Percentiles rank a stretch among this genome's conserved stretches.
phyloP scores from a whole-genome alignment of 2,888 invertebrate species.

The Diarsia dahlii region DNA sequence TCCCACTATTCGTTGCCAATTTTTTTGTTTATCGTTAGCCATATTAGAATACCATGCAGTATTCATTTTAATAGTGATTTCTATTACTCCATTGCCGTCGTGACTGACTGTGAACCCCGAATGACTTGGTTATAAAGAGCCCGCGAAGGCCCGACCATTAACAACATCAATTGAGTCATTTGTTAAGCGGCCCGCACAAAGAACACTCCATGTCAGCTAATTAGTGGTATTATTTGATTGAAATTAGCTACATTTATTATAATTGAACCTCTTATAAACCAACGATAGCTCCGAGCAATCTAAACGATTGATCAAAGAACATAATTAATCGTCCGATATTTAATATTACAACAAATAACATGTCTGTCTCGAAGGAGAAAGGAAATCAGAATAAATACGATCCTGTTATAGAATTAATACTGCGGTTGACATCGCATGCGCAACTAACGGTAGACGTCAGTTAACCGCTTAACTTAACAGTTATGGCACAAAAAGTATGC shows the following conservation, averaged over 20 bases:
- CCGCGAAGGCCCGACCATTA: slow-evolving; percentile 81
- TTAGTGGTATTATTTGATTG: slow-evolving; percentile 90
- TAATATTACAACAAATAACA: slow-evolving; percentile 74
- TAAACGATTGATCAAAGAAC: slow-evolving; percentile 79
- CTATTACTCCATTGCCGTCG: slow-evolving; percentile 69
- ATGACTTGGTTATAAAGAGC: slow-evolving; percentile 76
- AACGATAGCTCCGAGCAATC: slow-evolving; percentile 78
- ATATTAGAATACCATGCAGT: slow-evolving; percentile 50
- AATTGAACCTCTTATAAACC: slow-evolving; percentile 86
- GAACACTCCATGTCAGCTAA: slow-evolving; percentile 86
- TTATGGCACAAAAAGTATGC: slow-evolving; percentile 72
- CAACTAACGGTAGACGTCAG: slow-evolving; percentile 80
- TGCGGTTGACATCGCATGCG: slow-evolving; percentile 84
- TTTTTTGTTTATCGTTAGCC: slow-evolving; percentile 17
- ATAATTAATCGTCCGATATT: slow-evolving; percentile 82
- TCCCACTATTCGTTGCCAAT: slow-evolving; percentile 4
- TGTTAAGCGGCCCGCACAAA: slow-evolving; percentile 87
- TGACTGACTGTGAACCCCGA: slow-evolving; percentile 76
- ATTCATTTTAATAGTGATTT: slow-evolving; percentile 60
- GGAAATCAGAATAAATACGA: slow-evolving; percentile 61
- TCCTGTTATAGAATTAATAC: slow-evolving; percentile 76
- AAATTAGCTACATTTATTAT: slow-evolving; percentile 88
- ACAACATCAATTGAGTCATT: slow-evolving; percentile 89
- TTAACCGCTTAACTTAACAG: slow-evolving; percentile 80
- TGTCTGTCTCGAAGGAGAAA: slow-evolving; percentile 49